Base-by-base conservation (phyloP, 92 coral and sea anemone species). In the Actinernus sp. region DNA sequence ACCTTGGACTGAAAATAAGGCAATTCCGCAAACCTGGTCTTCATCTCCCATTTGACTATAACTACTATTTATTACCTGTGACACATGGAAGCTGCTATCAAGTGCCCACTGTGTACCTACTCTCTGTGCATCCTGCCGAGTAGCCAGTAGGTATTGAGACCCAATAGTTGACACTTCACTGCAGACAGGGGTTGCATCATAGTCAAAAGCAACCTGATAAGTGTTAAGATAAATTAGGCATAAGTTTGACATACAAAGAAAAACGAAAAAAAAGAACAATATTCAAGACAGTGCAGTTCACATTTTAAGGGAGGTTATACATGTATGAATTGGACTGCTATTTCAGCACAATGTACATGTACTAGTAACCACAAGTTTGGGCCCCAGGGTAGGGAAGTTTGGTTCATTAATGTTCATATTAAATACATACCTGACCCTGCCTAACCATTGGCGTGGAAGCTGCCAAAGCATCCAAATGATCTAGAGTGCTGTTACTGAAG, bases 391-490 rank as follows among this genome's bases (percentile, higher is more conserved):
- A n/a, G n/a, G n/a, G n/a, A n/a, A n/a, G n/a, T n/a, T n/a, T n/a
- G n/a, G n/a, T n/a, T n/a, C n/a, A n/a, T n/a, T n/a, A n/a, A n/a
- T n/a, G n/a, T n/a, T n/a, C n/a, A n/a, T n/a, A n/a, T n/a, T n/a
- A n/a, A n/a, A n/a, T n/a, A n/a, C 4, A 31, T 52, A 67, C 76
- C 76, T 68, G 57, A 14, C 64, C 76, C 52, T 70, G 66, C 26
- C 82, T 74, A 22, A 84, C 76, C 96, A 90, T 80, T 29, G 96
- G 96, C 31, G 96, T 90, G 17, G 96, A 90, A 13, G 96, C 74
- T 32, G 89, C 89, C 63, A 87, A 80, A 22, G 86, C 79, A 1
- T 90, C 83, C 58, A 81, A 85, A 38, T 61, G 81, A 41, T 83
- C 74, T 3, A 83, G 37, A 4, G 52, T 9, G 33, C 60, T 64